Base-by-base conservation (phyloP, 2,113 vertebrate genomes). In the Grammomys surdaster region DNA sequence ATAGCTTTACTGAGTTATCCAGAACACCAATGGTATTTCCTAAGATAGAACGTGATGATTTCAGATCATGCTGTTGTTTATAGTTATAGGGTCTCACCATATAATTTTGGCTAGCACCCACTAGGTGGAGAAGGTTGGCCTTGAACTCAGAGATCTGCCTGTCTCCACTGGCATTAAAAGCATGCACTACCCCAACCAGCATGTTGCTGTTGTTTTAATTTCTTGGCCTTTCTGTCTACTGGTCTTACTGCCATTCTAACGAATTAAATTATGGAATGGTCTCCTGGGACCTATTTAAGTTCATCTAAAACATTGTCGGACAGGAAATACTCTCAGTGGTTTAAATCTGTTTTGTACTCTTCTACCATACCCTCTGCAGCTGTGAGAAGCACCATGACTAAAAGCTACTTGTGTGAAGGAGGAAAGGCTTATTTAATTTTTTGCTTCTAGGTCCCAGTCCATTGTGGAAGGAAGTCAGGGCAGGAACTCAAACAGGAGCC, bases 241-340 rank as follows among this genome's bases (percentile, higher is more conserved):
- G 69, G 31, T 73, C 33, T 95, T 81, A 58, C 26, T 89, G n/a
- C 24, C 17, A 67, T 94, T 87, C 76, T 78, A 48, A 93, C 19
- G 12, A 91, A 56, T 46, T 88, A 33, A 85, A 92, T 80, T 76
- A 76, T 80, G 70, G 36, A 91, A 75, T 43, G 3, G 56, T 54
- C 48, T 58, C 93, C 22, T 75, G 43, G 8, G 77, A 46, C n/a
- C 63, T 72, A 9, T 40, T 90, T 43, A 63, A 84, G 63, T 80
- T 89, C n/a, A 84, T 75, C 51, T 93, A 58, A 88, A 95, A 72
- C 88, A 95, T 0, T 89, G 67, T 82, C 65, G 81, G 77, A 13
- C 12, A 87, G 60, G 40, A 84, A 76, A 46, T 65, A 75, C 3
- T 63, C n/a, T 93, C 85, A 46, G 10, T 60, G 63, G 43, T 70